Conservation (phyloP, 2,888 invertebrate genomes). For the Nemapogon koenigi region DNA sequence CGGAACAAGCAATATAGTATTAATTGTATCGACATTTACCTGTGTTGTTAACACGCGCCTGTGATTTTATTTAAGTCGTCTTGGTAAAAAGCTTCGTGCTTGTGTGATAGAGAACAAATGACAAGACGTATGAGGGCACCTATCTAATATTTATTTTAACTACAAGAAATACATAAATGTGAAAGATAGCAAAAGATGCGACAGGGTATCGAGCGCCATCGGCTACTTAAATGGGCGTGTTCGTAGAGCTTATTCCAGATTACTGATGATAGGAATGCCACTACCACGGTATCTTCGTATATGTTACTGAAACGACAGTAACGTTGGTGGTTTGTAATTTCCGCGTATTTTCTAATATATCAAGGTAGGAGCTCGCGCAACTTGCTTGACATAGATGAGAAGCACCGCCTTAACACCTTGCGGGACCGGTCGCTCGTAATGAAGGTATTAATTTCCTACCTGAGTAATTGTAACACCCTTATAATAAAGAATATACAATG, state of each 20-base stretch:
- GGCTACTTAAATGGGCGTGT: slow-evolving; percentile 18
- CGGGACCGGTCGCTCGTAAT: slow-evolving; percentile 18
- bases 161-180: no score
- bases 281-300: slow-evolving; percentile 3
- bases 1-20: neutral
- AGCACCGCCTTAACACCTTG: slow-evolving; percentile 11
- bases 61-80: slow-evolving; percentile 1
- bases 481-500: no score
- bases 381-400: slow-evolving; percentile 1
- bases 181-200: no score
- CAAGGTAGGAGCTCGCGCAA: neutral
- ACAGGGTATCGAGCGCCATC: no score
- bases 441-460: slow-evolving; percentile 22
- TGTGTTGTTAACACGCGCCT: neutral
- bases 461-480: no score
- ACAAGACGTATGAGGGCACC: no score
- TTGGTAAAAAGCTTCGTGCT: no score
- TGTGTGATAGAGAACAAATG: no score
- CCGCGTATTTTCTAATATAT: slow-evolving; percentile 20
- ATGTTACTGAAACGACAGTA: neutral
- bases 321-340: slow-evolving; percentile 1
- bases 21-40: no score
- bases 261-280: neutral
- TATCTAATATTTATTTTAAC: no score
- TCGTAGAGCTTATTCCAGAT: slow-evolving; percentile 20